phyloP scores from a whole-genome alignment of 2,888 invertebrate species.

The Orthosia gracilis region DNA sequence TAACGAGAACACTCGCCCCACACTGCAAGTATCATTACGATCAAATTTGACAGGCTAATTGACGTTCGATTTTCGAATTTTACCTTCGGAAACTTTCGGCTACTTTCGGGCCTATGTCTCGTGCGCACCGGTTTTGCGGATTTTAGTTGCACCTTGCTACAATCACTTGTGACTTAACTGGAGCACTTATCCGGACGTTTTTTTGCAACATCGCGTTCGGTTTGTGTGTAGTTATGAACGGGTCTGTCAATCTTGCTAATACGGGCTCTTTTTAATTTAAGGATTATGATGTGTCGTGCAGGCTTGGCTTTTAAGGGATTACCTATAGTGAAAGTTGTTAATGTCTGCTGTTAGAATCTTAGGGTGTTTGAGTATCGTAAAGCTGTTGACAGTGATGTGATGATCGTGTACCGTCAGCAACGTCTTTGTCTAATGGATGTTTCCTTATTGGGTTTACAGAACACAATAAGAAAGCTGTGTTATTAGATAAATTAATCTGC shows the following conservation, averaged over 20 bases:
- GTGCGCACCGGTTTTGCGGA: slow-evolving; percentile 71
- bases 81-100: slow-evolving; percentile 61
- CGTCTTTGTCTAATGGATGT: neutral
- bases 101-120: slow-evolving; percentile 54
- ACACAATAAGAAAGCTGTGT: too few relatives aligned
- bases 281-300: slow-evolving; percentile 72
- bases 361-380: slow-evolving; percentile 25
- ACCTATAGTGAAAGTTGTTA: slow-evolving; percentile 76
- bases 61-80: slow-evolving; percentile 71
- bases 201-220: slow-evolving; percentile 71
- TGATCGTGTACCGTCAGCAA: slow-evolving; percentile 14
- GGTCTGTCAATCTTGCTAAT: slow-evolving; percentile 79
- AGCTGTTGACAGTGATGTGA: slow-evolving; percentile 44
- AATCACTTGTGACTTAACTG: slow-evolving; percentile 81
- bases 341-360: slow-evolving; percentile 60
- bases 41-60: slow-evolving; percentile 71
- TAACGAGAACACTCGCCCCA: slow-evolving; percentile 69
- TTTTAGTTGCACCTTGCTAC: slow-evolving; percentile 73
- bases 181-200: slow-evolving; percentile 75
- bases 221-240: slow-evolving; percentile 66
- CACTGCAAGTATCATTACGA: slow-evolving; percentile 65
- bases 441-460: neutral
- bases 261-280: slow-evolving; percentile 62
- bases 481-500: too few relatives aligned
- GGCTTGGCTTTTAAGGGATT: slow-evolving; percentile 72